Base-by-base conservation (phyloP, 2,888 invertebrate species). In the Electrophaes corylata region DNA sequence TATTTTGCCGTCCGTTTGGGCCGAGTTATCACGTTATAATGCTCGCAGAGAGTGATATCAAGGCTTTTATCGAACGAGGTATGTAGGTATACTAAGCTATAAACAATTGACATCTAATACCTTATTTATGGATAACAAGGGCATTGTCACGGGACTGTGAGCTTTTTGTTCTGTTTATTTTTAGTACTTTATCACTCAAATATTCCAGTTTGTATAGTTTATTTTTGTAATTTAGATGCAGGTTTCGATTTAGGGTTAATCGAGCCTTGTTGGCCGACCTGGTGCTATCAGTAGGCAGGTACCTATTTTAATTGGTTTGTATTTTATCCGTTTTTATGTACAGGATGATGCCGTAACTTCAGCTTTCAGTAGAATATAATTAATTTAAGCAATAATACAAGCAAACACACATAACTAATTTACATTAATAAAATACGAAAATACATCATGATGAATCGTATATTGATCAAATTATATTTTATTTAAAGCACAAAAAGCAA, bases 31-130 rank as follows among this genome's bases (percentile, higher is more conserved):
- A 57, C 52, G 58, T 47, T 49, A 41, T 61, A 64, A 62, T 67
- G 59, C 54, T 37, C 46, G 57, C 61, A 53, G 45, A 62, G 65
- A 39, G 54, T 54, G 49, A 57, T 56, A 60, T 54, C 64, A 54
- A 65, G 49, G 64, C 58, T 73, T 75, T 65, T 72, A 75, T 71
- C 67, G 64, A 31, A 49, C 45, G 29, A 57, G 39, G 44, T 52
- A 57, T 66, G 29, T 43, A 33, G 2, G 56, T 26, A 50, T 31
- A 45, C 47, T 47, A 18, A 47, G 29, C 23, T 49, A 51, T 65
- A 57, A 56, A 64, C 54, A 53, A 56, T 54, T 54, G 60, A 49
- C 53, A 52, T 49, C 37, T 20, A 40, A 60, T 43, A 63, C 40
- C 53, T 40, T 19, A 20, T 60, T 56, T 56, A 57, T 60, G 58